Evolutionary conservation across 2,888 invertebrate species (phyloP).

Genomic region (Pterostichus niger): DNA sequence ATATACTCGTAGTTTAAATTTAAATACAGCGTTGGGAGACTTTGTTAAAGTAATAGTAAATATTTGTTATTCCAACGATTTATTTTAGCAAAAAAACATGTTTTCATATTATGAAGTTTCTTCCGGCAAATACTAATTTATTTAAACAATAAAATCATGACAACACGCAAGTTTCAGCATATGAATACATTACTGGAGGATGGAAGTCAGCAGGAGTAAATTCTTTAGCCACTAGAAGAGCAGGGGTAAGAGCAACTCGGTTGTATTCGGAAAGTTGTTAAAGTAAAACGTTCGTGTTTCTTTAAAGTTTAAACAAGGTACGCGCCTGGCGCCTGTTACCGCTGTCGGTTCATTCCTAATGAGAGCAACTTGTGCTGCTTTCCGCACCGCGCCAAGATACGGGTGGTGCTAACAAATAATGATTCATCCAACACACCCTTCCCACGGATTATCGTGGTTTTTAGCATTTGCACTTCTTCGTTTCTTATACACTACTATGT

Average conservation of each 20-base stretch:
- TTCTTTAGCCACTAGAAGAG: slow-evolving; percentile 6
- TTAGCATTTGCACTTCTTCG: not conserved
- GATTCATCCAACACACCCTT: not conserved
- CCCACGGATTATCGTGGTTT: not conserved
- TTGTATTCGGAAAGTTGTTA: slow-evolving; percentile 51
- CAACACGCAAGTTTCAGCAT: slow-evolving; percentile 20
- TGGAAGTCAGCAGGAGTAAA: slow-evolving; percentile 18
- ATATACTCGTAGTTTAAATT: no score
- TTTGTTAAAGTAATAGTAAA: no score
- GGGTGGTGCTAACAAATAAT: not conserved
- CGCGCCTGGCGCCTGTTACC: slow-evolving; percentile 30
- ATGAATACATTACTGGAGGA: slow-evolving; percentile 32
- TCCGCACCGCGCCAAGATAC: not conserved
- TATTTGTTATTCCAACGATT: not conserved
- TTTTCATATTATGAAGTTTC: not conserved
- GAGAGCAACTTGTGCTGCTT: slow-evolving; percentile 24
- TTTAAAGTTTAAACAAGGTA: slow-evolving; percentile 54
- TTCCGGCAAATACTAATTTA: slow-evolving; percentile 34
- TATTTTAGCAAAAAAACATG: slow-evolving; percentile 5
- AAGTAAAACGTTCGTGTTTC: slow-evolving; percentile 49
- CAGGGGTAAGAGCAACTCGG: not conserved
- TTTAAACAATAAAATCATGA: slow-evolving; percentile 32
- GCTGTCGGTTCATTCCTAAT: slow-evolving; percentile 24
- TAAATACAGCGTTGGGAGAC: no score
- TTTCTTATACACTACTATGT: no score